Base-by-base conservation (phyloP, 2,113 vertebrate genomes). In the Xiphophorus couchianus region DNA sequence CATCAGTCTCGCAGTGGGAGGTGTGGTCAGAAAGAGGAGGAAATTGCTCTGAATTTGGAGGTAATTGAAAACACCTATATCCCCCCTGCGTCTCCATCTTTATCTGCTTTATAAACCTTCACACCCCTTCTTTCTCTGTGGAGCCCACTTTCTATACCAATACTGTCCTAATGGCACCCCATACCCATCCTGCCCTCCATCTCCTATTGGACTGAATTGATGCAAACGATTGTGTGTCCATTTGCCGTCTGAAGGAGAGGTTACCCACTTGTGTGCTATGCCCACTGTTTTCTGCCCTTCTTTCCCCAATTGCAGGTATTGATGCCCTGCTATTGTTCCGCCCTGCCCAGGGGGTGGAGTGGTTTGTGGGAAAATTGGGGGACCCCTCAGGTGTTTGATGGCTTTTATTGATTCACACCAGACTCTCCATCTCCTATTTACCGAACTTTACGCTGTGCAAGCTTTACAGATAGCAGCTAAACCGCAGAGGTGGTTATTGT, bases 31-130 rank as follows among this genome's bases (percentile, higher is more conserved):
- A 94, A 88, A 93, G 82, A 85, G 83, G 86, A 93, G 90, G 91
- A 94, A 94, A 94, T 94, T 94, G 94, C 91, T 89, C 74, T 72
- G 86, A 92, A 94, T 94, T 93, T 89, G 89, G 69, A 67, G 60
- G 86, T 94, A 93, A 93, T 94, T 94, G 92, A 94, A 95, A 94
- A 92, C 85, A 93, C 86, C 91, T 91, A 80, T 82, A 89, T 89
- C 92, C 91, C 87, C 51, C 90, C 88, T 65, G 88, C 71, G 86
- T 83, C 69, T 83, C 71, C 80, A 80, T 76, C 71, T 72, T 68
- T 86, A 83, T 80, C 84, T 85, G 80, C 82, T 87, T 83, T 81
- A 83, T 81, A 87, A 88, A 62, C 77, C 87, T 80, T 63, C 75
- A 82, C 80, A 81, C 72, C 81, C 76, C 78, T 66, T 85, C 81